A percentile compares a stretch with the other conserved stretches of the same genome.
phyloP scores from a whole-genome alignment of 2,888 invertebrate species.

The Lobophora halterata region DNA sequence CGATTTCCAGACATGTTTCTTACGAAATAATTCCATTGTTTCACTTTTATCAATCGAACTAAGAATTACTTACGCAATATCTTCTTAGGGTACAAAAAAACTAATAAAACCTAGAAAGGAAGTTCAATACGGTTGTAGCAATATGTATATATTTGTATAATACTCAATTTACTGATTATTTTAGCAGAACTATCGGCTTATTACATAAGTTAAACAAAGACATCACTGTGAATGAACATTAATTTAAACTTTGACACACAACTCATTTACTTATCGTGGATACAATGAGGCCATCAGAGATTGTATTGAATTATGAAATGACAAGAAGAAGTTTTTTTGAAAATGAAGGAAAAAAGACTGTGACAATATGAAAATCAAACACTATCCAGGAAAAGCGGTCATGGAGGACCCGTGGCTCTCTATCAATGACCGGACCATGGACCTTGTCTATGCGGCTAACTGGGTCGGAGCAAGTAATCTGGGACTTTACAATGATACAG shows the following conservation, averaged over 20 bases:
- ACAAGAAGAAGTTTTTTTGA: not conserved
- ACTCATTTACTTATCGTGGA: constrained; percentile 20
- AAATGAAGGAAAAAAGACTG: constrained; percentile 17
- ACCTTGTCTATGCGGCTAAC: constrained; percentile 90
- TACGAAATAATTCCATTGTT: constrained; percentile 46
- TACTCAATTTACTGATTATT: too few species aligned
- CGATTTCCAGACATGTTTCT: constrained; percentile 31
- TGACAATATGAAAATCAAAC: constrained; percentile 88
- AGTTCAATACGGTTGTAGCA: constrained; percentile 36
- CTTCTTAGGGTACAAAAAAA: constrained; percentile 10
- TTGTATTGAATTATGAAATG: constrained; percentile 20
- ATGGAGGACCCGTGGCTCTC: constrained; percentile 87
- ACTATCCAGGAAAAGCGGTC: constrained; percentile 91
- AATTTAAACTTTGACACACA: constrained; percentile 9
- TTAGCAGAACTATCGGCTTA: constrained; percentile 2
- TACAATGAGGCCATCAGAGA: constrained; percentile 46
- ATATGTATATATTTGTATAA: constrained; percentile 6
- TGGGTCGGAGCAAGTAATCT: constrained; percentile 88
- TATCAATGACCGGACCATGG: constrained; percentile 85
- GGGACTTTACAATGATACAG: constrained; percentile 64
- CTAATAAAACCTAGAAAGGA: constrained; percentile 15
- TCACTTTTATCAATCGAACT: constrained; percentile 34
- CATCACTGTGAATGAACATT: constrained; percentile 1
- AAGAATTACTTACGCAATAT: constrained; percentile 29
- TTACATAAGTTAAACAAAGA: constrained; percentile 5